Base-by-base conservation (phyloP, 2,888 invertebrate species). In the Spisula subtruncata region DNA sequence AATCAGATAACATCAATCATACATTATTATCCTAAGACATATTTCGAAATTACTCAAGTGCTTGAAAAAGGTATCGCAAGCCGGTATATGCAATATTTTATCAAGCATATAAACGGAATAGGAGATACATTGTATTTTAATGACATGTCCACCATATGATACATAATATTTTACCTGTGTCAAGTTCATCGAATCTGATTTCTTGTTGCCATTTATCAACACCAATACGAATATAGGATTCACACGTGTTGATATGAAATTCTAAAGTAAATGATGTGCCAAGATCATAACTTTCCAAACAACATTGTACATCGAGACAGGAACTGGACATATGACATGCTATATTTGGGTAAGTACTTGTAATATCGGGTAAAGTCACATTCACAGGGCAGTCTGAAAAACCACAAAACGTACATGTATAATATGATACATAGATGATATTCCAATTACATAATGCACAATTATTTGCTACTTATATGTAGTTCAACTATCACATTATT, bases 301-400 rank as follows among this genome's bases (percentile, higher is more conserved):
- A 81, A 81, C 81, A 81, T 25, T 48, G 81, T 46, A 81, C 14
- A 25, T 46, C 46, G 20, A 25, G 12, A 51, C 81, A 81, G 5
- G 81, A 35, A 51, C 81, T 81, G 10, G 46, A 46, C 16, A 81
- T 4, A 25, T 46, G n/a, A 48, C 81, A 81, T 8, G 81, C 46
- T 2, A 81, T 81, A 41, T 81, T 48, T 14, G 51, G 51, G 35
- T 75, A 35, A 32, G 35, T 35, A n/a, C 46, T 46, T 1, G n/a
- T 51, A n/a, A 81, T 48, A 25, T 81, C n/a, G n/a, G 81, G 25
- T 25, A 81, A 81, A 12, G 25, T 25, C 14, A 81, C 14, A 25
- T 51, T 48, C 14, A 25, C 41, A 18, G 81, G 46, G 8, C 81
- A 81, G 35, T 81, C 81, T 81, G 81, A 25, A 81, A n/a, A 81